Conservation (phyloP, 2,797 vertebrate species). For the Aeoliscus strigatus region DNA sequence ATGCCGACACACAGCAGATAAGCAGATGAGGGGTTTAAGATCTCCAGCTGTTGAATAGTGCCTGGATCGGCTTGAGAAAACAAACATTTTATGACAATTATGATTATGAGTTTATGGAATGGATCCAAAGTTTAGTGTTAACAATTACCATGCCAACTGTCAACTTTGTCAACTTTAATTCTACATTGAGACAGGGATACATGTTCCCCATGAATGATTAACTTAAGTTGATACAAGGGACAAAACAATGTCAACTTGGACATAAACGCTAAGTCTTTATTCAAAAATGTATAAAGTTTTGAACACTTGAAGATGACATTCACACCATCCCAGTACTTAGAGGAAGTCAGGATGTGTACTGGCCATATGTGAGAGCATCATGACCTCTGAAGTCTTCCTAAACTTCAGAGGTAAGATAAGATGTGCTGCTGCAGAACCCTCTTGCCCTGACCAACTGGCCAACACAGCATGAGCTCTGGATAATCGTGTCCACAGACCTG, state of each 20-base stretch:
- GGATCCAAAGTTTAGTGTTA: too few relatives aligned
- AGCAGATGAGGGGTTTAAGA: slow-evolving; percentile 1
- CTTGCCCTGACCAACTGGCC: slow-evolving; percentile 63
- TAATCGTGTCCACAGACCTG: slow-evolving; percentile 33
- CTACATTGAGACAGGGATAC: background rate
- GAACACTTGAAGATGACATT: slow-evolving; percentile 2
- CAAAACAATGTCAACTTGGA: too few relatives aligned
- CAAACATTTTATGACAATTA: slow-evolving; percentile 4
- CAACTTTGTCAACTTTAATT: background rate
- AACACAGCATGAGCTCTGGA: slow-evolving; percentile 51
- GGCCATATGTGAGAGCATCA: slow-evolving; percentile 56
- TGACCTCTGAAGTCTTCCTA: slow-evolving; percentile 59
- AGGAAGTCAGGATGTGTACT: slow-evolving; percentile 33
- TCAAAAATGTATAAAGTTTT: too few relatives aligned
- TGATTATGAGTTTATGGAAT: background rate
- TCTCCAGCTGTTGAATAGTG: background rate
- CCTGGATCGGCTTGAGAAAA: slow-evolving; percentile 1
- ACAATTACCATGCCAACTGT: background rate
- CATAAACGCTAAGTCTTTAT: too few relatives aligned
- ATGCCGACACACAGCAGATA: slow-evolving; percentile 5
- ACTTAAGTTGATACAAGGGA: background rate
- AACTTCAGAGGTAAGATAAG: slow-evolving; percentile 38
- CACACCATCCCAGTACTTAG: slow-evolving; percentile 16
- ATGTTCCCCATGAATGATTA: background rate
- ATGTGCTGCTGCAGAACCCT: slow-evolving; percentile 47